Base-by-base conservation (phyloP, 1,140 invertebrate species). In the Nephotettix cincticeps region DNA sequence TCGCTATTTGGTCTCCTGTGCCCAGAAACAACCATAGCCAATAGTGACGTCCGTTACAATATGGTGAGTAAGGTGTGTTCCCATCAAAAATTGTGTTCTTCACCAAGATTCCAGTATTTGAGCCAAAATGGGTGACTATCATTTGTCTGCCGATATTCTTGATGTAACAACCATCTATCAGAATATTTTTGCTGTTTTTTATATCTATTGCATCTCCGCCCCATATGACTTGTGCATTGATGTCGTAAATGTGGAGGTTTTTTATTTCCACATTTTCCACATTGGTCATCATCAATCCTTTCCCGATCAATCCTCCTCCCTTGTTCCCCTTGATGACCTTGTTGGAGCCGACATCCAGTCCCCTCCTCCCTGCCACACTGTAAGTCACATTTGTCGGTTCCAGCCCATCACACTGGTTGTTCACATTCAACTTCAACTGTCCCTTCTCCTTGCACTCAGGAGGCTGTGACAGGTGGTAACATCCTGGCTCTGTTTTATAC, bases 11-110 rank as follows among this genome's bases (percentile, higher is more conserved):
- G 36, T 68, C 65, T 11, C 21, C 23, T 17, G 11, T 27, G 36
- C 65, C 65, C 17, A 45, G 28, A 21, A 68, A 68, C 25, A 68
- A 23, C 65, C 65, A 68, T 30, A 68, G 36, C 65, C 65, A 68
- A 23, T 68, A 68, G 36, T 68, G 65, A 14, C 14, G 17, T n/a
- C 65, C 65, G 29, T 68, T 30, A 23, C 65, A 68, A 23, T 47
- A 68, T 17, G 45, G 21, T 28, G 65, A 43, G 40, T 45, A 45
- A n/a, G 65, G 65, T 51, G 65, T 68, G 36, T 45, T 68, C 17
- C 65, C 65, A 23, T 68, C 65, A 51, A 68, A 68, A 19, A 40
- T n/a, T 14, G n/a, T 47, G 65, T 45, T 47, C 6, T 17, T 40
- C 14, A 68, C 40, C 6, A 40, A 19, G 36, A 68, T 47, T 17